Base-by-base conservation (phyloP, 2,888 invertebrate species). In the Molanna angustata region DNA sequence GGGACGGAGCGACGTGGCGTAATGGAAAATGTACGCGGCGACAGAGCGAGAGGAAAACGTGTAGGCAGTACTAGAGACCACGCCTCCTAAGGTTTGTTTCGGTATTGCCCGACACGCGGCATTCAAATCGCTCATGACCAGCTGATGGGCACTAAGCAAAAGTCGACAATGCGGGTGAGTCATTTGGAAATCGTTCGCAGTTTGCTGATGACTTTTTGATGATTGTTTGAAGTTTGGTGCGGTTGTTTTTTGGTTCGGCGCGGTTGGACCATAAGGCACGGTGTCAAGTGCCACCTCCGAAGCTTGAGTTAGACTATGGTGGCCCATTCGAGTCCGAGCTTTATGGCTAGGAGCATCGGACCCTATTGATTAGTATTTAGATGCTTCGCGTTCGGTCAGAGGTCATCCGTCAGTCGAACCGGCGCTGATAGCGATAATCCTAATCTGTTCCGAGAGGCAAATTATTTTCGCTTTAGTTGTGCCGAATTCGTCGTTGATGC, bases 261-360 rank as follows among this genome's bases (percentile, higher is more conserved):
- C 21, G 19, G 32, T 21, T 35, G 32, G 42, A 19, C 49, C 49
- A 49, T 49, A 53, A 48, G 42, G 52, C 52, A 53, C 52, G 33
- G 31, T 48, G 52, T 48, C 48, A 53, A 48, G 48, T 47, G 48
- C 57, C 57, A 57, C 57, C 57, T 57, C 54, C 51, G 41, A 40
- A 49, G 42, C 43, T 40, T 31, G 43, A 18, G 49, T 42, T 55
- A 55, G 52, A 39, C 55, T 43, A 42, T 52, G 51, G 46, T 48
- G 47, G 33, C 49, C 54, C 57, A 58, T 58, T 58, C 57, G 27
- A 49, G 54, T 52, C 39, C 37, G 32, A 54, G 52, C 52, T 52
- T 42, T 48, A 46, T 55, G 49, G 46, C 56, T 47, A 50, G 50
- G 43, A 56, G 47, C 56, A 56, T 45, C 52, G 56, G 45, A 33